A percentile compares a stretch with the other conserved stretches of the same genome.
Conservation (phyloP, 2,113 vertebrate species). For the Muscicapa adusta region DNA sequence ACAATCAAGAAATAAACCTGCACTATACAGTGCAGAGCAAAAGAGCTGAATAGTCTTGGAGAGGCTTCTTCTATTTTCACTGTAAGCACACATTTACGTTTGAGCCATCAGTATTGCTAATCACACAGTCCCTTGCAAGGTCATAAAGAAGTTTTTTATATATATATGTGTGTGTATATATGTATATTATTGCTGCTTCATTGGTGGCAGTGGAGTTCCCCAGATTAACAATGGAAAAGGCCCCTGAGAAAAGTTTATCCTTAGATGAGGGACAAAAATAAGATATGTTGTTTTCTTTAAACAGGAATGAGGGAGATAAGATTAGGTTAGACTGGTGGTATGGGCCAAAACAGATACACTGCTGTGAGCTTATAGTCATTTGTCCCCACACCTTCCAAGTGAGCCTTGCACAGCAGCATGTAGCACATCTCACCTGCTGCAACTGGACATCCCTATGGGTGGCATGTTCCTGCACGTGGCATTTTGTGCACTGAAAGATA, state of each 20-base stretch:
- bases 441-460: not conserved
- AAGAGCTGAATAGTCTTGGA: not conserved
- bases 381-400: not conserved
- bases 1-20: not conserved
- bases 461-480: fast-evolving
- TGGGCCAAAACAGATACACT: not conserved
- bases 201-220: not conserved
- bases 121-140: not conserved
- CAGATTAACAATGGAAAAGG: not conserved
- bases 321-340: not conserved
- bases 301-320: not conserved
- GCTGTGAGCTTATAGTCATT: not conserved
- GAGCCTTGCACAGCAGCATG: not conserved
- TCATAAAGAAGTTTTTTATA: not conserved
- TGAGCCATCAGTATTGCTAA: not conserved
- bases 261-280: not conserved
- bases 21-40: not conserved
- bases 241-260: not conserved
- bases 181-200: not conserved
- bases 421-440: not conserved
- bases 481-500: not conserved
- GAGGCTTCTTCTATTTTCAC: not conserved
- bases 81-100: not conserved
- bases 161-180: not conserved
- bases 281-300: fast-evolving